Evolutionary conservation across 1,140 invertebrate genomes (phyloP), one percentile per base, ranked within the genome.

Genomic region (Zaprionus tsacasi): DNA sequence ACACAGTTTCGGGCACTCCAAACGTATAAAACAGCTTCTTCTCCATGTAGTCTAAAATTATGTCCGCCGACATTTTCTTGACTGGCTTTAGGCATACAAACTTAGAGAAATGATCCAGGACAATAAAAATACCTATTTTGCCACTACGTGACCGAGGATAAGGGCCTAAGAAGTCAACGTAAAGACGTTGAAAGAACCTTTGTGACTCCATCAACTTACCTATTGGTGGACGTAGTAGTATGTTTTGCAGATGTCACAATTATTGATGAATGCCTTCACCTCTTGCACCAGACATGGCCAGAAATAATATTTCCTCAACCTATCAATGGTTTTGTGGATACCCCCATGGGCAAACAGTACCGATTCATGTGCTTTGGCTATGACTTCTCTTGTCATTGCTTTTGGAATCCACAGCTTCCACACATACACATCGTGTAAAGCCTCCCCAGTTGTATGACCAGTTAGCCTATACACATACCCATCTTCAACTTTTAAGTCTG

Each of bases 31-130:
- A 79, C 1, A 79, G 6, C 7, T 79, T 61, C 12, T 55, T 17
- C 35, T 75, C 67, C 11, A 75, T 15, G 55, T 68, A 30, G 43
- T 21, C 21, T 21, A 21, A 21, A 21, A 21, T 21, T 21, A 21
- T 21, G 21, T 21, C 21, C 21, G 21, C 21, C 21, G 21, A 21
- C 21, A 58, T 45, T 33, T 72, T 40, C 10, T 67, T 59, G 6
- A 76, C 55, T 21, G 73, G 30, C 43, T 72, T 76, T 0, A 79
- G 17, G 43, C 70, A 75, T 3, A 58, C 27, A 61, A 76, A 71
- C 43, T 79, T 68, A 25, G 55, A 57, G 4, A 36, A 71, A 21
- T 79, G 66, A 38, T 76, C 67, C 13, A 71, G 25, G 1, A 67
- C 61, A 8, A 79, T 54, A 60, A 76, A 78, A 50, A 71, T 67